Evolutionary conservation across 1,140 invertebrate genomes (phyloP), one percentile per base, ranked within the genome.

Genomic region (Phocides pigmalion): DNA sequence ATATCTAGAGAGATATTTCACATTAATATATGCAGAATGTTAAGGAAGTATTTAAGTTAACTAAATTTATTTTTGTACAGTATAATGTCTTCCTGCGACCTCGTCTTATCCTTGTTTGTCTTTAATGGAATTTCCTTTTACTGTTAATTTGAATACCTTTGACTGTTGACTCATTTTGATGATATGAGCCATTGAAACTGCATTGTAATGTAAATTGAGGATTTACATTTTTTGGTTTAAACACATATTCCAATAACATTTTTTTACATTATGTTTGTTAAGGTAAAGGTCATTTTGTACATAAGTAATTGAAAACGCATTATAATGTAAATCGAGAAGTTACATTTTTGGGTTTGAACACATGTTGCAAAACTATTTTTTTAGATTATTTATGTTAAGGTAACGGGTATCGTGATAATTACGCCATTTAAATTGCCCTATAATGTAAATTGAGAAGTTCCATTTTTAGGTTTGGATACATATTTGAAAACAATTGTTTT

Each of bases 61-160:
- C 50, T 47, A 56, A 56, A 25, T 19, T 41, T 39, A 50, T 59
- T 54, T 20, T 54, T 54, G 32, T 54, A 22, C 50, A 14, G 17
- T 32, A 28, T 44, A 64, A 54, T 54, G 37, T 51, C 51, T 64
- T 64, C 50, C 62, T 56, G 47, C 42, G 37, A 22, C 62, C 51
- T 64, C 53, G 62, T 39, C 14, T 35, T 42, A 58, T 39, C 51
- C 44, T 64, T 58, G 42, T 56, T 58, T 12, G 50, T 14, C 11
- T 64, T 54, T 46, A 39, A 54, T 64, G 62, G 20, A 64, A 37
- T 64, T 64, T 49, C 62, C 44, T 49, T 64, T 39, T 64, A 28
- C 25, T 28, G n/a, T n/a, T n/a, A 37, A 37, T 32, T 25, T 51
- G 22, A 49, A 39, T 19, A 41, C 20, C 15, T 46, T 49, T 46